A percentile compares a stretch with the other conserved stretches of the same genome.
Conservation (phyloP, 2,888 invertebrate genomes). For the Melanchra persicariae region DNA sequence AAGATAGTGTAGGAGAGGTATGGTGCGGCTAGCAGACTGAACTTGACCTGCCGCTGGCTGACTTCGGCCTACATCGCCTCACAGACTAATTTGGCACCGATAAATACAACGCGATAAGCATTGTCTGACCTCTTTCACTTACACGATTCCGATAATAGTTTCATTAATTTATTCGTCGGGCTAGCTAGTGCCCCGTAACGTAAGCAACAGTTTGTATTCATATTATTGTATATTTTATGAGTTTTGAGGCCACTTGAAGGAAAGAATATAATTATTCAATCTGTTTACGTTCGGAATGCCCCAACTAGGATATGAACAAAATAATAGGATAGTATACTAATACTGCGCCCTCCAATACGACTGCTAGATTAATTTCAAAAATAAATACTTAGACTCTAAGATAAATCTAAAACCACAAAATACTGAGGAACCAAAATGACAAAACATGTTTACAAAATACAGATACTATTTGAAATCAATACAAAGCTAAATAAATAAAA, state of each 20-base stretch:
- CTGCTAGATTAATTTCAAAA: background rate
- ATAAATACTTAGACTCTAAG: background rate
- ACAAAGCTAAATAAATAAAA: background rate
- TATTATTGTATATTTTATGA: background rate
- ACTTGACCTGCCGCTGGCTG: conserved; percentile 78
- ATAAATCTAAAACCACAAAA: conserved; percentile 1
- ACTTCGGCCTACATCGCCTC: conserved; percentile 66
- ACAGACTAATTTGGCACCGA: conserved; percentile 70
- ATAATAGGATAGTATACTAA: background rate
- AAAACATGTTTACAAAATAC: background rate
- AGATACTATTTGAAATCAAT: background rate
- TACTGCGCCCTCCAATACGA: background rate
- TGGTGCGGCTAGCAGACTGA: conserved; percentile 61
- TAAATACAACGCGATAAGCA: conserved; percentile 66
- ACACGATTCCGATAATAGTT: conserved; percentile 28
- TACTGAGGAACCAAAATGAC: background rate
- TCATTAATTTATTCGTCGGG: conserved; percentile 15
- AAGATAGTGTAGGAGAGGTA: conserved; percentile 15
- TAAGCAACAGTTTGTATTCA: conserved; percentile 12
- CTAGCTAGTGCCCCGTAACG: background rate
- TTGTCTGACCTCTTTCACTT: conserved; percentile 63
- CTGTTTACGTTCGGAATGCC: background rate
- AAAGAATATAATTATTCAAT: conserved; percentile 4
- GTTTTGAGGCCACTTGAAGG: background rate
- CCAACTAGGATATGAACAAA: conserved; percentile 7